phyloP scores from a whole-genome alignment of 1,140 invertebrate genomes.

The Lucilia sericata region DNA sequence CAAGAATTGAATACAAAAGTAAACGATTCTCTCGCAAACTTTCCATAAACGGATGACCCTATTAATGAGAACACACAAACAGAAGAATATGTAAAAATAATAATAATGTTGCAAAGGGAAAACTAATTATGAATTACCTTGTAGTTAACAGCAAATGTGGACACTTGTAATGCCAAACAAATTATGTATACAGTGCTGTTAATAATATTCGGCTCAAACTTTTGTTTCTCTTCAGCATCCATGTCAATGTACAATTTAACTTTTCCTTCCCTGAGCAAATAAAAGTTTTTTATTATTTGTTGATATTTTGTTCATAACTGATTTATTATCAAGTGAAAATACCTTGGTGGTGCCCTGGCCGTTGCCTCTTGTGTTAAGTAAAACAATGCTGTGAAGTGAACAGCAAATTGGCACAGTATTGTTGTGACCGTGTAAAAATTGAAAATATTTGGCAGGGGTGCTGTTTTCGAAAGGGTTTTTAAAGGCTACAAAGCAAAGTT shows the following conservation, averaged over 20 bases:
- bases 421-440: slow-evolving; percentile 98
- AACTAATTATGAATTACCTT: slow-evolving; percentile 76
- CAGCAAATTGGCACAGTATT: slow-evolving; percentile 93
- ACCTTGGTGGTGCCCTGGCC: slow-evolving; percentile 75
- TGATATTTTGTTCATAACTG: background rate
- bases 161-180: slow-evolving; percentile 95
- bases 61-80: slow-evolving; percentile 50
- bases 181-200: slow-evolving; percentile 99
- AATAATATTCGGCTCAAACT: slow-evolving; percentile 92
- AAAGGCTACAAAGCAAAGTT: slow-evolving; percentile 78
- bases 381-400: slow-evolving; percentile 94
- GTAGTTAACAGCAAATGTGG: slow-evolving; percentile 99
- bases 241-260: slow-evolving; percentile 72
- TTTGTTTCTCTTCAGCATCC: slow-evolving; percentile 78
- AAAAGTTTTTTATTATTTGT: background rate
- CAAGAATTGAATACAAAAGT: slow-evolving; percentile 88
- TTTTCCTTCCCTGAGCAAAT: slow-evolving; percentile 70
- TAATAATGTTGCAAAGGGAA: background rate
- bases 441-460: slow-evolving; percentile 98
- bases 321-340: slow-evolving; percentile 57
- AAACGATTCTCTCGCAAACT: slow-evolving; percentile 92
- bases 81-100: background rate
- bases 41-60: slow-evolving; percentile 99
- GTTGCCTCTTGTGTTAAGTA: slow-evolving; percentile 88
- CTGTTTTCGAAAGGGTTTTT: slow-evolving; percentile 90